Evolutionary conservation across 92 coral and sea anemone species (phyloP).

Genomic region (Muricea muricata): DNA sequence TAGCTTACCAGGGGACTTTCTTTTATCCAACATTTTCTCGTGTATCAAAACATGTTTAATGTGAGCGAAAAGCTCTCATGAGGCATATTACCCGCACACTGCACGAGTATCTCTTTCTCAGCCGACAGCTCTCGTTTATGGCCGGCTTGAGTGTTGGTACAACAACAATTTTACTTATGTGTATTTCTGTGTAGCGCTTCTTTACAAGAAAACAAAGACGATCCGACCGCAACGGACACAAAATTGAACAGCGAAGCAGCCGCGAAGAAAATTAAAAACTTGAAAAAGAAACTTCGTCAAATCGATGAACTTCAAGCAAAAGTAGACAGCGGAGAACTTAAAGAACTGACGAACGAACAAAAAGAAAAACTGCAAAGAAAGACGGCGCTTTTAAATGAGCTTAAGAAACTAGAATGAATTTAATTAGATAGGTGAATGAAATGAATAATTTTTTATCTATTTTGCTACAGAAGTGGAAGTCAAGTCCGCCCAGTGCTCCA

Average conservation of each 20-base stretch:
- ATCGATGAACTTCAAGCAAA: constrained; percentile 91
- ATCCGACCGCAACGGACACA: constrained; percentile 60
- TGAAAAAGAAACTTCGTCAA: constrained; percentile 91
- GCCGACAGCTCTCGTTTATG: too few relatives aligned
- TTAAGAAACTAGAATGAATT: constrained; percentile 60
- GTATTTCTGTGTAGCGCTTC: constrained; percentile 14
- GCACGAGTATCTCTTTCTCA: too few relatives aligned
- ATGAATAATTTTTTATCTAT: neutral
- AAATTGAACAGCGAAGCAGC: constrained; percentile 73
- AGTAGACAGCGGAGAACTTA: constrained; percentile 84
- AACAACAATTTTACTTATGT: constrained; percentile 39
- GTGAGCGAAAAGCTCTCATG: too few relatives aligned
- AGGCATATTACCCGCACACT: too few relatives aligned
- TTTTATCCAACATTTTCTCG: too few relatives aligned
- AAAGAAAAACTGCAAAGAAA: too few relatives aligned
- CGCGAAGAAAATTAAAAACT: constrained; percentile 79
- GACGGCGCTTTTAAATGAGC: constrained; percentile 81
- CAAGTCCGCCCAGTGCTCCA: too few relatives aligned
- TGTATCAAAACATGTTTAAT: too few relatives aligned
- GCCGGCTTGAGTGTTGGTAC: too few relatives aligned
- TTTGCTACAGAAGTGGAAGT: too few relatives aligned
- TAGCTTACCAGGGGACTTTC: too few relatives aligned
- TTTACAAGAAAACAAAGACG: constrained; percentile 39
- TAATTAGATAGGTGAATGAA: neutral
- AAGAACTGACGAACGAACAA: constrained; percentile 79